phyloP scores from a whole-genome alignment of 2,888 invertebrate species.

The Resseliella maxima region DNA sequence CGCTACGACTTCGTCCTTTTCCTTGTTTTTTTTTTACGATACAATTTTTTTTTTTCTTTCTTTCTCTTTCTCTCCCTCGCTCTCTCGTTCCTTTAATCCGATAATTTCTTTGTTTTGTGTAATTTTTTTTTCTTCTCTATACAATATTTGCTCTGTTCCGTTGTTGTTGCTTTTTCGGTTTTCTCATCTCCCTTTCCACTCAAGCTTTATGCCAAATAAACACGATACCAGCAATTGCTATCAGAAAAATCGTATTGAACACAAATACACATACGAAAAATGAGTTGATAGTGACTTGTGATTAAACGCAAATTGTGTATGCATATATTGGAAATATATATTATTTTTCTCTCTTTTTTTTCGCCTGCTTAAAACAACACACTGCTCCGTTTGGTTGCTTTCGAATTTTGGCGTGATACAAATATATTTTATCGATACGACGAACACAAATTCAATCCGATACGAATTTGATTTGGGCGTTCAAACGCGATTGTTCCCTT shows the following conservation, averaged over 20 bases:
- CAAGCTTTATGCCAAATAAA: neutral
- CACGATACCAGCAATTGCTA: conserved; percentile 32
- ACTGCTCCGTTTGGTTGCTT: conserved; percentile 1
- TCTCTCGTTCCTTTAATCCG: conserved; percentile 28
- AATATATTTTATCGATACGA: conserved; percentile 48
- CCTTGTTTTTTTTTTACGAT: conserved; percentile 13
- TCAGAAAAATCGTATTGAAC: conserved; percentile 41
- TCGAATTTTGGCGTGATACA: conserved; percentile 54
- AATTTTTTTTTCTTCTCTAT: neutral
- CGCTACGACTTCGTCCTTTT: conserved; percentile 51
- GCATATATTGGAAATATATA: conserved; percentile 25
- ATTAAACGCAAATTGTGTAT: neutral
- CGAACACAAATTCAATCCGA: conserved; percentile 44
- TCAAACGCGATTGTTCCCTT: neutral
- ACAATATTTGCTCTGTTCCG: neutral
- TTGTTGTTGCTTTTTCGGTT: neutral
- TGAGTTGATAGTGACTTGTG: conserved; percentile 12
- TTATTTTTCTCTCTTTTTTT: no score
- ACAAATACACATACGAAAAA: conserved; percentile 18
- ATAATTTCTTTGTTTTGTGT: conserved; percentile 40
- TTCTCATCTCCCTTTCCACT: neutral
- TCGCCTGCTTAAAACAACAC: neutral
- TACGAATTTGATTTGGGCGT: neutral
- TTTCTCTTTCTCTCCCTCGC: no score
- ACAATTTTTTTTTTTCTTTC: neutral